Conservation (phyloP, 2,797 vertebrate genomes). For the Protonibea diacanthus region DNA sequence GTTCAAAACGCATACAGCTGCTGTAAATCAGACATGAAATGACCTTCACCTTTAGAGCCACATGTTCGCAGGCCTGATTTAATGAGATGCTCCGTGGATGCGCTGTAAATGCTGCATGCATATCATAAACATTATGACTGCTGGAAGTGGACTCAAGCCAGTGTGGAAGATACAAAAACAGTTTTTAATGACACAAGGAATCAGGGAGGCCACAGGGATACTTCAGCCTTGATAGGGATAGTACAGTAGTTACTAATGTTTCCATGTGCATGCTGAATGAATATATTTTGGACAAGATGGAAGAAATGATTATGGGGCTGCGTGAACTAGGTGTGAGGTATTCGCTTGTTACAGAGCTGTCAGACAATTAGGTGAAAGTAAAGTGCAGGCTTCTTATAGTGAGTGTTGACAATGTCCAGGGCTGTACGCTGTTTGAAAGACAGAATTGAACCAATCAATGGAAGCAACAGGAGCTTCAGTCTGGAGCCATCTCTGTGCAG, state of each 20-base stretch:
- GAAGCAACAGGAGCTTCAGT: slow-evolving; percentile 23
- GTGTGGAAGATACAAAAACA: slow-evolving; percentile 29
- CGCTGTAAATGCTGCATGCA: slow-evolving; percentile 26
- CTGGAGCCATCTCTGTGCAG: slow-evolving; percentile 12
- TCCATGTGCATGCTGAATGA: slow-evolving; percentile 7
- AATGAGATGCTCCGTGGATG: slow-evolving; percentile 36
- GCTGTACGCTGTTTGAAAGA: slow-evolving; percentile 5
- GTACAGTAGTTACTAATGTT: neutral
- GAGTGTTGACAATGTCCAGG: slow-evolving; percentile 17
- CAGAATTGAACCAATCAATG: slow-evolving; percentile 1
- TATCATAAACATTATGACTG: slow-evolving; percentile 38
- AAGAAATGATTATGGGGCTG: slow-evolving; percentile 26
- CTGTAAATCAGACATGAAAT: slow-evolving; percentile 49
- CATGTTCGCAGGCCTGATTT: slow-evolving; percentile 42
- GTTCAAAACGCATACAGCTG: slow-evolving; percentile 22
- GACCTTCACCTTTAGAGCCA: slow-evolving; percentile 46
- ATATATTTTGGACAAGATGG: neutral
- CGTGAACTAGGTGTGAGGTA: slow-evolving; percentile 36
- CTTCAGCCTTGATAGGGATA: neutral
- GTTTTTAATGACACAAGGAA: slow-evolving; percentile 37
- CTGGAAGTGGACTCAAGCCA: slow-evolving; percentile 36
- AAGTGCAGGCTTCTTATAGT: neutral
- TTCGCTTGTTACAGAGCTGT: slow-evolving; percentile 22
- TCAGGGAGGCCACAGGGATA: neutral
- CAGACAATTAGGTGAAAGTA: neutral